Evolutionary conservation across 2,113 vertebrate genomes (phyloP).

Genomic region (Orthonyx spaldingii): DNA sequence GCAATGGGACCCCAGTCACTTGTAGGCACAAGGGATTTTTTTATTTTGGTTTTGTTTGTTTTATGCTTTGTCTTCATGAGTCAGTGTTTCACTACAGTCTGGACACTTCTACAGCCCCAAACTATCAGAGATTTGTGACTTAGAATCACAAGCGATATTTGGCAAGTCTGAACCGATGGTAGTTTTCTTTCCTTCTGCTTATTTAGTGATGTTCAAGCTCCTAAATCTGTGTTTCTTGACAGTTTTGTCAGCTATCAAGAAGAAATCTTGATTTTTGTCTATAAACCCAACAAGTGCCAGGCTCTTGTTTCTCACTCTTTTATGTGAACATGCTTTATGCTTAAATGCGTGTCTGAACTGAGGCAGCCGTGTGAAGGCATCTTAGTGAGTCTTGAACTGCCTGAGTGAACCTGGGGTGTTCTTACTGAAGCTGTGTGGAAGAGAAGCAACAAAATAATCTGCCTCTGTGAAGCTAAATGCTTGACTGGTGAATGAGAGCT

Average conservation of each 20-base stretch:
- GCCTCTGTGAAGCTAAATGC: background rate
- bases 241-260: background rate
- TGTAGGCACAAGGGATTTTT: background rate
- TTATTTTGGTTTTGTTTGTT: background rate
- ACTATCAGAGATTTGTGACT: background rate
- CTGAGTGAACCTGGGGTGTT: background rate
- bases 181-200: background rate
- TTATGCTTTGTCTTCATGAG: background rate
- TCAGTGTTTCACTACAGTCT: background rate
- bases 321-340: background rate
- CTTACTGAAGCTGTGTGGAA: background rate
- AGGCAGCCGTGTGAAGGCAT: background rate
- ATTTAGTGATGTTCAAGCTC: background rate
- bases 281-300: background rate
- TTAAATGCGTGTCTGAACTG: background rate
- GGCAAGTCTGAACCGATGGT: background rate
- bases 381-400: background rate
- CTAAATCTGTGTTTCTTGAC: background rate
- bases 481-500: background rate
- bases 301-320: background rate
- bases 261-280: background rate
- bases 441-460: background rate
- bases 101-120: background rate
- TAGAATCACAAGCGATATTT: background rate
- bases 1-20: background rate